Base-by-base conservation (phyloP, 2,113 vertebrate genomes). In the Zootoca vivipara region DNA sequence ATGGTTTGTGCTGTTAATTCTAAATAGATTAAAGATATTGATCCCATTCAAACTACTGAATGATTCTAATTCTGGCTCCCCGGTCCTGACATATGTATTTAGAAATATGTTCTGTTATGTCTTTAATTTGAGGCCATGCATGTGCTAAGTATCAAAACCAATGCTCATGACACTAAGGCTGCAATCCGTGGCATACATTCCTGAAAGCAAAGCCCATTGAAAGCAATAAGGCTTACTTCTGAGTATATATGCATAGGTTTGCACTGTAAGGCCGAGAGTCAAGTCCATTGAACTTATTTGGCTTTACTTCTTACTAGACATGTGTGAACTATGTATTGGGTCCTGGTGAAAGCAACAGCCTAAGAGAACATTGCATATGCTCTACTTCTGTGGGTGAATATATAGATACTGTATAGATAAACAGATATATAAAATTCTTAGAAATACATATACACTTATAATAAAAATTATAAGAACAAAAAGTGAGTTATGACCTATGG, bases 1-100 rank as follows among this genome's bases (percentile, higher is more conserved):
- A 62, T 1, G 28, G 30, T 28, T 85, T 90, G 65, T 7, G 26
- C 65, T 74, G 42, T 52, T 78, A 67, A 26, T 78, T 86, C 10
- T 18, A 67, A 52, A 74, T n/a, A 58, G 7, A 70, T 72, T 7
- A 75, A 56, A 78, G 35, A 7, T 15, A 7, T 9, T 33, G 64
- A 20, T 82, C 75, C 1, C 75, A 62, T 18, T 0, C 0, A 69
- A 81, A n/a, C 2, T 0, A 0, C 2, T 65, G n/a, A 10, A 69
- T 64, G 74, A 30, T 9, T 83, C 28, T 15, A 64, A n/a, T n/a
- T 74, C 10, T 13, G 78, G 35, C 4, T 40, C 35, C 13, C 16
- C 15, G 4, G 7, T 75, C 20, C 2, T 80, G 62, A 72, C 33
- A 62, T 10, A 40, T 81, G 15, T 4, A 81, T 28, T 82, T 70